Conservation (phyloP, 2,888 invertebrate genomes). For the Caenorhabditis sp. region DNA sequence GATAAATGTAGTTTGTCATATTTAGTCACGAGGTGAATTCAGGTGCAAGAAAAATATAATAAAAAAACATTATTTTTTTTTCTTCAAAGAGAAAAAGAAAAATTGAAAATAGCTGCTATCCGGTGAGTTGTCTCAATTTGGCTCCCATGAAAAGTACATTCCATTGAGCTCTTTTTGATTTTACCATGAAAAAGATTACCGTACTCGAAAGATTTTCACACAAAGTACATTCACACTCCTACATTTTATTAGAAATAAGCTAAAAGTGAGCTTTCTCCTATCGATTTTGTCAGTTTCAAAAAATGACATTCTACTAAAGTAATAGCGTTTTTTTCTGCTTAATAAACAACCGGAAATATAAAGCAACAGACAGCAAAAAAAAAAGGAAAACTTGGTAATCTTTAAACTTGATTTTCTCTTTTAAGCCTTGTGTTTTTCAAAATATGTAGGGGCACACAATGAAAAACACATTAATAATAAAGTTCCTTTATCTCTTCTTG, state of each 20-base stretch:
- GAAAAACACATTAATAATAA: neutral
- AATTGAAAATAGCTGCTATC: neutral
- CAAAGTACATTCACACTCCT: neutral
- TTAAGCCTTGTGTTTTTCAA: neutral
- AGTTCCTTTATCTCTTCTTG: neutral
- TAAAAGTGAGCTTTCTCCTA: too few relatives aligned
- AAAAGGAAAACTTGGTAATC: neutral
- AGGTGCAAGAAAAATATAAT: too few relatives aligned
- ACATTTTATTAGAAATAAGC: neutral
- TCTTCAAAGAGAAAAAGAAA: too few relatives aligned
- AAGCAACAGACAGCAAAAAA: too few relatives aligned
- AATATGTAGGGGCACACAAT: neutral
- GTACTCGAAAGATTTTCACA: neutral
- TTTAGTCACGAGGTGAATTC: too few relatives aligned
- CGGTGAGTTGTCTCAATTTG: neutral
- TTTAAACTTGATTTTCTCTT: neutral
- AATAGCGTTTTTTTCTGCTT: neutral
- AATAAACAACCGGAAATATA: neutral
- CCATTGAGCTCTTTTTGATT: neutral
- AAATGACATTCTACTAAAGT: too few relatives aligned
- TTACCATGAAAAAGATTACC: neutral
- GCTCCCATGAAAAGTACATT: neutral
- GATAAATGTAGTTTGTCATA: too few relatives aligned
- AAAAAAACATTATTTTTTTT: too few relatives aligned
- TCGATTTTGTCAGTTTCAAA: too few relatives aligned